Evolutionary conservation across 2,113 vertebrate genomes (phyloP).

Genomic region (Bambusicola thoracicus): DNA sequence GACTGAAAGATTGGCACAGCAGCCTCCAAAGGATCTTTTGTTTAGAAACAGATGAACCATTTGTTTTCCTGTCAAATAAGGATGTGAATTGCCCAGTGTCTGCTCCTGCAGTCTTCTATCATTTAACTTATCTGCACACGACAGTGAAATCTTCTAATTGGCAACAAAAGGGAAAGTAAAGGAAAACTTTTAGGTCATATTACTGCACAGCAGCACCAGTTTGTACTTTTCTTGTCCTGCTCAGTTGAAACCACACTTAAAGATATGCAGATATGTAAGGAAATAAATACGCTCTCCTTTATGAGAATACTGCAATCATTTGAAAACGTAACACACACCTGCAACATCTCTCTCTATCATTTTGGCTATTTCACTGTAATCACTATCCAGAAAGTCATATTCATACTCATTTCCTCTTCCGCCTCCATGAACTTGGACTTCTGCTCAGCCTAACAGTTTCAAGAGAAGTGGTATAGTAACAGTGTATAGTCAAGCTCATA

Average conservation of each 20-base stretch:
- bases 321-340: neutral
- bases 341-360: neutral
- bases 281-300: neutral
- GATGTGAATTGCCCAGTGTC: neutral
- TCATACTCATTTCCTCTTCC: neutral
- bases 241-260: neutral
- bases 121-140: neutral
- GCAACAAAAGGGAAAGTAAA: neutral
- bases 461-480: neutral
- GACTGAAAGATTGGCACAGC: neutral
- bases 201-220: neutral
- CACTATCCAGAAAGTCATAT: neutral
- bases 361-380: neutral
- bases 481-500: neutral
- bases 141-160: neutral
- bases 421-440: neutral
- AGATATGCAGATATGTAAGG: neutral
- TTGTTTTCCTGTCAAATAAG: neutral
- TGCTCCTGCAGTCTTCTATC: neutral
- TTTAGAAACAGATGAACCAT: neutral
- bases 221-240: neutral
- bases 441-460: neutral
- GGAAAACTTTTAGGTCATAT: neutral
- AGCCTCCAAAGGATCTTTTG: neutral
- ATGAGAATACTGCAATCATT: neutral